Evolutionary conservation across 2,797 vertebrate genomes (phyloP).

Genomic region (Acrossocheilus wenchowensis): DNA sequence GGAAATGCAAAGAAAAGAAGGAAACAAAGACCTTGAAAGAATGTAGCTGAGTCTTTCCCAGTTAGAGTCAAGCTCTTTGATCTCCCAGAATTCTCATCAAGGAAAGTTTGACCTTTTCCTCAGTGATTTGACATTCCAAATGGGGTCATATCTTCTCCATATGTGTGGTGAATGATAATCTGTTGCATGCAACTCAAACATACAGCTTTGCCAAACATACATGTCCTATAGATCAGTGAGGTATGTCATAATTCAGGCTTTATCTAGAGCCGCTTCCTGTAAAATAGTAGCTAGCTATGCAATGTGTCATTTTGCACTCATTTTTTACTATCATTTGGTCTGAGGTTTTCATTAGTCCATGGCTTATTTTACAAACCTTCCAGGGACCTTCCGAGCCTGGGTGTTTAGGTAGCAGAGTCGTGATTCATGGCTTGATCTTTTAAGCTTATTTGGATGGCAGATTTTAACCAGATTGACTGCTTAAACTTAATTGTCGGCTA

Average conservation of each 20-base stretch:
- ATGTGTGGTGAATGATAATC: conserved; percentile 27
- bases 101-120: conserved; percentile 58
- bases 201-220: not conserved
- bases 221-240: not conserved
- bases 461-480: conserved; percentile 27
- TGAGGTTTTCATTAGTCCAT: not conserved
- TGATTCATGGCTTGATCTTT: conserved; percentile 32
- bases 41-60: not conserved
- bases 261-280: not conserved
- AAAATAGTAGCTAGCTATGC: not conserved
- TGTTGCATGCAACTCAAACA: conserved; percentile 2
- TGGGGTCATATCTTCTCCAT: not conserved
- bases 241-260: not conserved
- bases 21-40: conserved; percentile 24
- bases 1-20: not conserved
- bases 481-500: not conserved
- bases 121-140: conserved; percentile 32
- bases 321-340: not conserved
- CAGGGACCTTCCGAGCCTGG: not conserved
- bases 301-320: not conserved
- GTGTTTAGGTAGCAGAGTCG: conserved; percentile 13
- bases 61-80: conserved; percentile 41
- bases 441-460: conserved; percentile 25
- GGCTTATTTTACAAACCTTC: not conserved
- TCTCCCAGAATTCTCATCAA: conserved; percentile 51